Base-by-base conservation (phyloP, 2,113 vertebrate species). In the Psilopsiagon aurifrons region DNA sequence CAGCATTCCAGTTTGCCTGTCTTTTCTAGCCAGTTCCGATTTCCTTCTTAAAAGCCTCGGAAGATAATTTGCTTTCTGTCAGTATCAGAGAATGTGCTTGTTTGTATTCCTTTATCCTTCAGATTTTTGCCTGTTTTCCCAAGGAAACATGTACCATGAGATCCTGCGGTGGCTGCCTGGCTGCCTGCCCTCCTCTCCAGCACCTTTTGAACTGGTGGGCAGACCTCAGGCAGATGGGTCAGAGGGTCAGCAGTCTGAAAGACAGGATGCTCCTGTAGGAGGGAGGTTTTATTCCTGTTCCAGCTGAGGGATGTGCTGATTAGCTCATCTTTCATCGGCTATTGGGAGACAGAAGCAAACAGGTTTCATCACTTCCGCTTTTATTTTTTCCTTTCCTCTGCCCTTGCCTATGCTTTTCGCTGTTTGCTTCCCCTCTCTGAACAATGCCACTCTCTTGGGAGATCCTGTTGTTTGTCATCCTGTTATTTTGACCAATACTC, bases 301-400 rank as follows among this genome's bases (percentile, higher is more conserved):
- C 83, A 89, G 77, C 83, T 82, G 74, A 91, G 81, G 74, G 62
- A 24, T 95, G 83, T 94, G 51, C 93, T 95, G 84, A 84, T 89
- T 92, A 89, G 81, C 83, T 94, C 93, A 62, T 91, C 83, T 94
- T 91, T 95, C 87, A 54, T 82, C 75, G 79, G 62, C 66, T 82
- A 47, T 75, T 77, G 55, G 77, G 66, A 89, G 89, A 60, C 57
- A 89, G 89, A 92, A 79, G 89, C 81, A 92, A 95, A 91, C 74
- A 91, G 77, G 39, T 95, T 92, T 94, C 95, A 94, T 96, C 95
- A 85, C 84, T 95, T 97, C 91, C 43, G 11, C 63, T 81, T 77
- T 49, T 90, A 68, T 94, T 94, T 95, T 95, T 91, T 81, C 85
- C 79, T 90, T 90, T 94, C 60, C 84, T 92, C 62, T 88, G 29